Base-by-base conservation (phyloP, 1,140 invertebrate species). In the Drosophila littoralis region DNA sequence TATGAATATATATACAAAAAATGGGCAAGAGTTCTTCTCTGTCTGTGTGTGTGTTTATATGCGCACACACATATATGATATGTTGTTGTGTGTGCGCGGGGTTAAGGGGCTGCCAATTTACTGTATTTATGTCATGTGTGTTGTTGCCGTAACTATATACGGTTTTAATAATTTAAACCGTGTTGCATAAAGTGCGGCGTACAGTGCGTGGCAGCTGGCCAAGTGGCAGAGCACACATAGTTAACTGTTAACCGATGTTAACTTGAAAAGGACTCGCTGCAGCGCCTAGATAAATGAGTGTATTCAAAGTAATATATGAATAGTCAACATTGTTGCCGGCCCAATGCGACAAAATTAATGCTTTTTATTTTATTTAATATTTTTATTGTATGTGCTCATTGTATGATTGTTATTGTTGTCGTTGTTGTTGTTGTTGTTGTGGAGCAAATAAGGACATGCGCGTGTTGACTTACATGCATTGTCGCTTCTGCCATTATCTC, bases 141-240 rank as follows among this genome's bases (percentile, higher is more conserved):
- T 45, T 45, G 42, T 45, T 45, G 65, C 4, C 38, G 36, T 59
- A 36, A 64, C 35, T 59, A 57, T 79, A 63, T 65, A 67, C 46
- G 68, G 50, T 83, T 79, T 86, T 83, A 88, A 86, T 79, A 86
- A 88, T 86, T 88, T 74, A 69, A 86, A 67, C 69, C 65, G 61
- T 73, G 65, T 84, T 77, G 79, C 79, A 81, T 79, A 55, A 61
- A 79, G 76, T 40, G 61, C 50, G 33, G 67, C 51, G 42, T 28
- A 28, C 22, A 28, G 22, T 28, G 22, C 60, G 55, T 74, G 55
- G 35, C 71, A 68, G 66, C 9, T 40, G 72, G 58, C 61, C 36
- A 64, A 75, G 58, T 52, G 51, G 72, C 51, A 46, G 45, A 36
- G 33, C 33, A 28, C 35, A 43, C 17, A 15, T 12, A 36, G 61